A percentile compares a stretch with the other conserved stretches of the same genome.
These are phyloP conservation scores for Synaphobranchus kaupii DNA, from an alignment of 2,797 vertebrate species.

Conservation along the genomic window DNA sequence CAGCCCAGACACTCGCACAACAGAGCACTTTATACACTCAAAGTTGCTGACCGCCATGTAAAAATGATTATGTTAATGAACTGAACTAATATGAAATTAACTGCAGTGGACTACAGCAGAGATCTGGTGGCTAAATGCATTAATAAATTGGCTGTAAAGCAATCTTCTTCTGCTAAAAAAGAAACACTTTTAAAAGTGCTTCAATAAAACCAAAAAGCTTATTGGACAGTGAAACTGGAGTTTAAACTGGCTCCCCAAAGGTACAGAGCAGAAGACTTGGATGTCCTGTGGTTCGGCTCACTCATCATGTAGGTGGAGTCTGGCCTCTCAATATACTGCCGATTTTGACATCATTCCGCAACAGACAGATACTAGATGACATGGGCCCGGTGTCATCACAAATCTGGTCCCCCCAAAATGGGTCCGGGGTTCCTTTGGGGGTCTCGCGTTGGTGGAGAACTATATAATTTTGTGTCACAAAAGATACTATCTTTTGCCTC, in stretches of 20 bases:
- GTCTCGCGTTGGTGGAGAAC: no score
- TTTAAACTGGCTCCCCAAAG: background rate
- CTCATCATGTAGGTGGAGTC: background rate
- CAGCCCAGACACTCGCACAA: background rate
- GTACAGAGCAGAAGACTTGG: background rate
- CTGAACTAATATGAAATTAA: slow-evolving; percentile 69
- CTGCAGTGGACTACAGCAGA: slow-evolving; percentile 73
- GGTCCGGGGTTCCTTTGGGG: no score
- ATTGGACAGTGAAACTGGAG: background rate
- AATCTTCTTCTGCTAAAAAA: slow-evolving; percentile 51
- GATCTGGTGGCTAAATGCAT: slow-evolving; percentile 67
- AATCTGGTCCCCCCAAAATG: no score
- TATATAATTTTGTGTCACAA: no score
- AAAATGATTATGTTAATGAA: slow-evolving; percentile 69
- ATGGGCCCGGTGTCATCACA: no score
- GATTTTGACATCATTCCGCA: background rate
- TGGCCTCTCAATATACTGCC: background rate
- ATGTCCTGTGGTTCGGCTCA: background rate
- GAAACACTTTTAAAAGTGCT: background rate
- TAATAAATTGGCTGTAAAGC: slow-evolving; percentile 69
- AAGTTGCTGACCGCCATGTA: slow-evolving; percentile 62
- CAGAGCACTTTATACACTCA: slow-evolving; percentile 65
- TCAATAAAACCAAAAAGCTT: background rate
- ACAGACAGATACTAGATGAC: background rate
- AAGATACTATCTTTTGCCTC: no score